Base-by-base conservation (phyloP, 2,113 vertebrate species). In the Caranx ignobilis region DNA sequence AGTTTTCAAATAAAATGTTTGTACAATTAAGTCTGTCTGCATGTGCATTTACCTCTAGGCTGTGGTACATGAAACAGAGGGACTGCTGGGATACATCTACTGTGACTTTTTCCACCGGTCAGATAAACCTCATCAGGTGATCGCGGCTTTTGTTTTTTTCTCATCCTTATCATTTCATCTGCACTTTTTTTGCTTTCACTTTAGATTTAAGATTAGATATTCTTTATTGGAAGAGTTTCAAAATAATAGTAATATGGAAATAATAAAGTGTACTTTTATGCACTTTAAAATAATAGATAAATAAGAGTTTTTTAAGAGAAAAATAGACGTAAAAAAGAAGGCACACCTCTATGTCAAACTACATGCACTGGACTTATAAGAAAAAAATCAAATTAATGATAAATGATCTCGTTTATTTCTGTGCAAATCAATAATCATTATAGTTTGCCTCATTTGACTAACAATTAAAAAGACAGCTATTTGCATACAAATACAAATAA, bases 91-190 rank as follows among this genome's bases (percentile, higher is more conserved):
- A 56, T 97, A 99, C 80, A 98, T 99, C 89, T 99, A 99, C 84
- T 99, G 98, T 94, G 98, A 99, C 88, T 99, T 99, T 90, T 98
- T 98, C 84, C 96, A 97, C 48, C 94, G 98, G 78, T 82, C 94
- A 81, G 94, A 96, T 76, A 99, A 99, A 92, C 98, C 98, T 62
- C 95, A 97, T 88, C 98, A 99, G 97, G 98, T 99, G 90, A 19
- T 48, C 3, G 32, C 7, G 4, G 11, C 10, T 35, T 47, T 32
- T 47, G 16, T 5, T 59, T 6, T 11, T 26, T 16, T 34, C 26
- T 26, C 26, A 26, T 26, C 26, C 26, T 26, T 26, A 26, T 26
- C 1, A 5, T 48, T 48, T n/a, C 8, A 47, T 41, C 13, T 60
- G 10, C 16, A 47, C 32, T 19, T 47, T 45, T 45, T 32, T 47